phyloP scores from a whole-genome alignment of 2,113 vertebrate species.

The Delphinapterus leucas region DNA sequence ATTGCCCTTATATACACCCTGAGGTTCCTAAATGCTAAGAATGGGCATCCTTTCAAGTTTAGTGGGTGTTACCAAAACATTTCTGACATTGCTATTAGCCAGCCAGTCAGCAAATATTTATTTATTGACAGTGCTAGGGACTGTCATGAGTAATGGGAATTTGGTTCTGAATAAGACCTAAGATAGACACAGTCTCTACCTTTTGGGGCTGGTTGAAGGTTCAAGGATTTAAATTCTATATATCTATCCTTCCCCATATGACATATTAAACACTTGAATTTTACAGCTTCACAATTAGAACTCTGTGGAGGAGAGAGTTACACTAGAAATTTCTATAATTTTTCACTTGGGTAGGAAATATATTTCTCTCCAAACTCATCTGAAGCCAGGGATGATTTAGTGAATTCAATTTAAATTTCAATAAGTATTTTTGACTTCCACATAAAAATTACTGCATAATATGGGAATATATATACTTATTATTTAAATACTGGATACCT shows the following conservation, averaged over 20 bases:
- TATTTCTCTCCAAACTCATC: neutral
- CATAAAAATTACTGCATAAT: conserved; percentile 27
- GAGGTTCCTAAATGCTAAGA: conserved; percentile 5
- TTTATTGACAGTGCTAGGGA: neutral
- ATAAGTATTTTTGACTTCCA: conserved; percentile 15
- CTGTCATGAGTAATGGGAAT: neutral
- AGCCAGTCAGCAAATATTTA: neutral
- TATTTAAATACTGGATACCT: conserved; percentile 1
- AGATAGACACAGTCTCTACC: neutral
- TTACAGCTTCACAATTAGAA: conserved; percentile 25
- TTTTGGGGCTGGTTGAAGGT: neutral
- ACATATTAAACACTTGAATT: conserved; percentile 18
- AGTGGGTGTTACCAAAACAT: neutral
- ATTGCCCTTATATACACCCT: neutral
- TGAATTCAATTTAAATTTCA: conserved; percentile 41
- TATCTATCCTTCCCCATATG: neutral
- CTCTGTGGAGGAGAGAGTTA: neutral
- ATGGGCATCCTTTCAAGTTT: neutral
- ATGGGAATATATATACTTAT: neutral
- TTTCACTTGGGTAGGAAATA: conserved; percentile 39
- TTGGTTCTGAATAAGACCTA: conserved; percentile 5
- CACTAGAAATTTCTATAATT: conserved; percentile 30
- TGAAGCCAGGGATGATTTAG: conserved; percentile 5
- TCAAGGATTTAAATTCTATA: conserved; percentile 19
- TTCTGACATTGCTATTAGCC: neutral